Base-by-base conservation (phyloP, 1,140 invertebrate genomes). In the Bursaphelenchus mucronatus region DNA sequence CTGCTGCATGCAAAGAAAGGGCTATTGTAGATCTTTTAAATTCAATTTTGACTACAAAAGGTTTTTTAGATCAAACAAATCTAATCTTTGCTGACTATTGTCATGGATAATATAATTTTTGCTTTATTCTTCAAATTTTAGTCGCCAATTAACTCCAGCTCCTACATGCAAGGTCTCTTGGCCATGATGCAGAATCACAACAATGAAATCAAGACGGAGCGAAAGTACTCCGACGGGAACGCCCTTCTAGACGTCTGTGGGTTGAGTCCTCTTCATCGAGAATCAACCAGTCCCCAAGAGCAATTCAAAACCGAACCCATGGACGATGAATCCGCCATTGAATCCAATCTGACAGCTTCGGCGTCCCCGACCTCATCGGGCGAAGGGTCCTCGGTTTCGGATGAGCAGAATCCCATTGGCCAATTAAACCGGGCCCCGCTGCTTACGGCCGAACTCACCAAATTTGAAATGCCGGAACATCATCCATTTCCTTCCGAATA, bases 391-490 rank as follows among this genome's bases (percentile, higher is more conserved):
- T 74, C 64, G 17, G 54, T 74, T 21, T 73, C 68, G 8, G 46
- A 63, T 41, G 62, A 64, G 49, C 49, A 19, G 9, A 55, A 64
- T 3, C 5, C 39, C 13, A 41, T 44, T 7, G 21, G 17, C 5
- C 15, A 40, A 8, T 17, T 44, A 17, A 17, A 30, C 17, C 7
- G 8, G 21, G 43, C 45, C 40, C 82, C 81, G 40, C 64, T 85
- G 39, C 71, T 85, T 59, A 76, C 71, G 11, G 71, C 76, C 30
- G 69, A 80, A 39, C 80, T 82, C 63, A 81, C 82, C 63, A 72
- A 78, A 50, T 94, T 94, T 78, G 88, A 89, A 76, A 83, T 93
- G 68, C 89, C 89, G 69, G 88, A 89, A 8, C 91, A 91, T 13
- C 87, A 87, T 46, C 87, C 89, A 53, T 87, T 90, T 68, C 89